Evolutionary conservation across 2,113 vertebrate genomes (phyloP).

Genomic region (Nesospiza acunhae): DNA sequence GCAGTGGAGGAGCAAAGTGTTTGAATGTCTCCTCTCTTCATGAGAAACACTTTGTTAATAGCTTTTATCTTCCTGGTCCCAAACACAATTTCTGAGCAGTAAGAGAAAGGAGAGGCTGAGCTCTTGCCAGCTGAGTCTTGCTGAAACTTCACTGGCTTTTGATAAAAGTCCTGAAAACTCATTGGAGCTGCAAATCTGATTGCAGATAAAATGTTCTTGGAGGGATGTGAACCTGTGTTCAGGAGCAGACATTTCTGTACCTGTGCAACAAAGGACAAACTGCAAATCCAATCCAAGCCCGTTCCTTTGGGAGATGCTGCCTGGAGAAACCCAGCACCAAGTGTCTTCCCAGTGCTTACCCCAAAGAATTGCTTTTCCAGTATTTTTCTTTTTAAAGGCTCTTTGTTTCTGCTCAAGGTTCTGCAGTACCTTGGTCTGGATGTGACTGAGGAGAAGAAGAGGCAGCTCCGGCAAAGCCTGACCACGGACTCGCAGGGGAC

Average conservation of each 20-base stretch:
- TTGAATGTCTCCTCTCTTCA: background rate
- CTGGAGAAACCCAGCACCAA: background rate
- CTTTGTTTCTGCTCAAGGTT: conserved; percentile 72
- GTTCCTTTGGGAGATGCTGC: background rate
- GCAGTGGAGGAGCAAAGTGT: background rate
- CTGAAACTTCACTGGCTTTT: background rate
- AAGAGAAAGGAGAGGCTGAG: background rate
- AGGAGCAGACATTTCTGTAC: background rate
- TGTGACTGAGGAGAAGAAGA: conserved; percentile 82
- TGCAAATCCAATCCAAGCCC: background rate
- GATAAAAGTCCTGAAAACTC: background rate
- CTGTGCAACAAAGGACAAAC: background rate
- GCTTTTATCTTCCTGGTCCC: background rate
- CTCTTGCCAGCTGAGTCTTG: background rate
- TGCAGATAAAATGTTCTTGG: background rate
- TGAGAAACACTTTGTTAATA: background rate
- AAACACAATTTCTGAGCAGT: background rate
- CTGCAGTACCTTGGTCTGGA: conserved; percentile 86
- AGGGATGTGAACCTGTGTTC: background rate
- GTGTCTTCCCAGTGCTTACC: background rate
- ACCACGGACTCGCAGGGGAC: conserved; percentile 86
- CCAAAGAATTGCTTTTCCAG: background rate
- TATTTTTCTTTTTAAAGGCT: background rate
- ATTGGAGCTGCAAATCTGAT: background rate
- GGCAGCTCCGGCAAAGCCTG: conserved; percentile 79